phyloP scores from a whole-genome alignment of 2,797 vertebrate genomes.

The Anguilla marmorata region DNA sequence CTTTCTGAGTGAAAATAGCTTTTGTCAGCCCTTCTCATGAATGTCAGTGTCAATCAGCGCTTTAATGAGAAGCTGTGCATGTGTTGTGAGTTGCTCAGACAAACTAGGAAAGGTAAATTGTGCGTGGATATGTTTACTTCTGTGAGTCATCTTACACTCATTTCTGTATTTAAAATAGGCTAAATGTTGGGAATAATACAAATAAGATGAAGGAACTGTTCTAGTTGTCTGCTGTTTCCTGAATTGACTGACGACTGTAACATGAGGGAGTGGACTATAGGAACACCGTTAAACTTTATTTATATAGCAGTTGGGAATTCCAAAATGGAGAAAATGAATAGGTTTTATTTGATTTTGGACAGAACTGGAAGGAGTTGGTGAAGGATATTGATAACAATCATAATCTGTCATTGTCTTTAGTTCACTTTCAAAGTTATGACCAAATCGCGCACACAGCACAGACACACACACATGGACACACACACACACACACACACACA shows the following conservation, averaged over 20 bases:
- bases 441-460: too few relatives aligned
- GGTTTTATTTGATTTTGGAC: too few relatives aligned
- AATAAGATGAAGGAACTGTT: background rate
- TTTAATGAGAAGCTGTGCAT: background rate
- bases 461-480: too few relatives aligned
- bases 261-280: background rate
- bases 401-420: too few relatives aligned
- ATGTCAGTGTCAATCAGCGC: background rate
- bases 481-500: too few relatives aligned
- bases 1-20: slow-evolving; percentile 6
- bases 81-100: background rate
- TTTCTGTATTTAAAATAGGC: background rate
- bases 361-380: too few relatives aligned
- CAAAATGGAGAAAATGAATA: background rate
- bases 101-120: background rate
- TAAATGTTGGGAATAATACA: background rate
- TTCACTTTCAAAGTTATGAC: too few relatives aligned
- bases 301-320: background rate
- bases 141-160: background rate
- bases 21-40: slow-evolving; percentile 5
- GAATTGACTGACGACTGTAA: background rate
- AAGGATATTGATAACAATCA: too few relatives aligned
- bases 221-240: background rate
- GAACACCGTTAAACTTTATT: background rate
- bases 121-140: background rate